phyloP scores from a whole-genome alignment of 2,797 vertebrate species.

The Enteromius argenteus region DNA sequence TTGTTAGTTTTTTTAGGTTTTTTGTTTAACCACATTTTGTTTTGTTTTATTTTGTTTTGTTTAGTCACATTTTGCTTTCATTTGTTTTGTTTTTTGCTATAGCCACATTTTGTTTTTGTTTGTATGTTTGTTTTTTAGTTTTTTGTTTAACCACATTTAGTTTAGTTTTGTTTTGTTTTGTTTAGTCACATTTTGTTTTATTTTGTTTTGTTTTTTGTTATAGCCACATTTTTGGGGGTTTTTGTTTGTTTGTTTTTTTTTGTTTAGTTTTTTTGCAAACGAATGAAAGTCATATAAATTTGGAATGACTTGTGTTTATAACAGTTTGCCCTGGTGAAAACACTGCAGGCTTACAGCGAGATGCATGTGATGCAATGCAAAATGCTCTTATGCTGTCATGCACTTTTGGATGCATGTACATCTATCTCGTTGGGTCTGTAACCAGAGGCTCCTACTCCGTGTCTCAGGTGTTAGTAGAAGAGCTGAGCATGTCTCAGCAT shows the following conservation, averaged over 20 bases:
- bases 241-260: too few relatives aligned
- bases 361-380: background rate
- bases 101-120: background rate
- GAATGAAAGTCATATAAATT: background rate
- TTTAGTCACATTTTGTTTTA: too few relatives aligned
- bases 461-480: conserved; percentile 58
- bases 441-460: conserved; percentile 31
- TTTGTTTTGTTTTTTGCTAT: background rate
- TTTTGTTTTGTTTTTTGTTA: too few relatives aligned
- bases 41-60: background rate
- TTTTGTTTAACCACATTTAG: background rate
- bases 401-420: background rate
- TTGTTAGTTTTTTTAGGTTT: background rate
- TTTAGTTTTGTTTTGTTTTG: background rate
- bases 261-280: too few relatives aligned
- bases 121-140: background rate
- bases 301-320: background rate
- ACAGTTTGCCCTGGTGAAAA: background rate
- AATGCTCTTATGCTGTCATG: conserved; percentile 7
- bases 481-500: conserved; percentile 60
- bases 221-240: too few relatives aligned
- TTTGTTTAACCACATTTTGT: background rate
- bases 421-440: conserved; percentile 36
- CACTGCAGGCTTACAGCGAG: background rate
- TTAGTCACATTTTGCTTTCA: background rate